Conservation (phyloP, 1,140 invertebrate species). For the Euura saliciscinereae region DNA sequence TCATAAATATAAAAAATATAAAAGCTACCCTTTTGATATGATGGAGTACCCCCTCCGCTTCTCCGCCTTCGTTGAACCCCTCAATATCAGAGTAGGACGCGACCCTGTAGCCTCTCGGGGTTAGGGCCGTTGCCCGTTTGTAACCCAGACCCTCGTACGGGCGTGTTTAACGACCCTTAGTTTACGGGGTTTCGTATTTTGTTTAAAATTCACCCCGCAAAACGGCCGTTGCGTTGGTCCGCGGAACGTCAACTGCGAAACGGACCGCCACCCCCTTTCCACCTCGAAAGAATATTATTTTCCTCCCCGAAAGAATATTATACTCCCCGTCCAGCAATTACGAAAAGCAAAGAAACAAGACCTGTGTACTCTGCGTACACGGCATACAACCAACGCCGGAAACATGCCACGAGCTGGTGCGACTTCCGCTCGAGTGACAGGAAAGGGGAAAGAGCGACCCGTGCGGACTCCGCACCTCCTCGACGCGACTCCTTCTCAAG, state of each 20-base stretch:
- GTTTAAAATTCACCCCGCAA: slow-evolving; percentile 49
- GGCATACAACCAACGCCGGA: neutral
- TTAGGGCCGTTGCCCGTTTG: slow-evolving; percentile 9
- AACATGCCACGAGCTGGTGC: neutral
- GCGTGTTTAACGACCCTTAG: slow-evolving; percentile 47
- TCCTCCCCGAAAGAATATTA: too few species aligned
- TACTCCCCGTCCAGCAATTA: neutral
- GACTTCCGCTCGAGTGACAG: neutral
- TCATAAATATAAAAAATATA: slow-evolving; percentile 58
- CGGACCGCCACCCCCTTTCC: neutral
- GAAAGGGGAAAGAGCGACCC: neutral
- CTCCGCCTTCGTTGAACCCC: neutral
- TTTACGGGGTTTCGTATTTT: slow-evolving; percentile 52
- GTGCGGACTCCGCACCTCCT: neutral
- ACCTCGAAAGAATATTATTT: too few species aligned
- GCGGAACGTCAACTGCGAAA: neutral
- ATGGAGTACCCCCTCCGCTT: slow-evolving; percentile 47
- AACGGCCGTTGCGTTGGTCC: slow-evolving; percentile 26
- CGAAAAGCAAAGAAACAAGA: neutral
- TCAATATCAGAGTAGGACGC: neutral
- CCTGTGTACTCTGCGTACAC: too few species aligned
- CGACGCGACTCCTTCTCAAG: neutral
- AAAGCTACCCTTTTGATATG: slow-evolving; percentile 57
- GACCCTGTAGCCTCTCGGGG: slow-evolving; percentile 1
- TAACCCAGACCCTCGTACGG: slow-evolving; percentile 8